A percentile compares a stretch with the other conserved stretches of the same genome.
These are phyloP conservation scores for Pelecanus crispus DNA, from an alignment of 2,113 vertebrate genomes.

Conservation along the genomic window DNA sequence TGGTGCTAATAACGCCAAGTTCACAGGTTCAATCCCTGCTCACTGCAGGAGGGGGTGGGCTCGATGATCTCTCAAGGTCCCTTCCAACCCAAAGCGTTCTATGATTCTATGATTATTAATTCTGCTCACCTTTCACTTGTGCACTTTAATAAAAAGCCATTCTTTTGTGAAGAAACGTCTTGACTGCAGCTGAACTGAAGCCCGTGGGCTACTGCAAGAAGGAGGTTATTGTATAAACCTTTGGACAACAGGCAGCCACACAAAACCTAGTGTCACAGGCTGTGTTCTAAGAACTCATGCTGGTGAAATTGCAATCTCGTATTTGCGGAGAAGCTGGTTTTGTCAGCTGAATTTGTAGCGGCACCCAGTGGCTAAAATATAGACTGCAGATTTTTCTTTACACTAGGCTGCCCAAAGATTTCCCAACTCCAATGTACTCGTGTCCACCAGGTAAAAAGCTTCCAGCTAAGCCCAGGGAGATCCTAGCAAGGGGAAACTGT, in stretches of 20 bases:
- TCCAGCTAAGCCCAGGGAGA: neutral
- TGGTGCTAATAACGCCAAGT: too few species aligned
- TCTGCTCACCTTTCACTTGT: neutral
- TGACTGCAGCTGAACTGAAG: neutral
- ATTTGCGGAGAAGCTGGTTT: neutral
- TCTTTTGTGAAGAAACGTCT: neutral
- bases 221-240: neutral
- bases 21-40: too few species aligned
- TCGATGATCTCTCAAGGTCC: too few species aligned
- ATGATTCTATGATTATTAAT: too few species aligned
- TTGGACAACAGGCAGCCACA: neutral
- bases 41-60: too few species aligned
- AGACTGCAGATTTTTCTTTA: conserved; percentile 29
- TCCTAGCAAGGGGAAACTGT: neutral
- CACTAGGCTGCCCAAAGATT: too few species aligned
- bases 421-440: neutral
- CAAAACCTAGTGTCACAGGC: neutral
- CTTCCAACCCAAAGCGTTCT: too few species aligned
- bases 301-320: neutral
- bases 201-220: neutral
- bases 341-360: conserved; percentile 41
- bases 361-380: conserved; percentile 50
- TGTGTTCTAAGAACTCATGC: neutral
- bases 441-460: neutral
- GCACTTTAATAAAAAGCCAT: neutral